A percentile compares a stretch with the other conserved stretches of the same genome.
Evolutionary conservation across 37 sponge, comb jelly and placozoan genomes (phyloP).

Genomic region (Cliona cf. orientalis): DNA sequence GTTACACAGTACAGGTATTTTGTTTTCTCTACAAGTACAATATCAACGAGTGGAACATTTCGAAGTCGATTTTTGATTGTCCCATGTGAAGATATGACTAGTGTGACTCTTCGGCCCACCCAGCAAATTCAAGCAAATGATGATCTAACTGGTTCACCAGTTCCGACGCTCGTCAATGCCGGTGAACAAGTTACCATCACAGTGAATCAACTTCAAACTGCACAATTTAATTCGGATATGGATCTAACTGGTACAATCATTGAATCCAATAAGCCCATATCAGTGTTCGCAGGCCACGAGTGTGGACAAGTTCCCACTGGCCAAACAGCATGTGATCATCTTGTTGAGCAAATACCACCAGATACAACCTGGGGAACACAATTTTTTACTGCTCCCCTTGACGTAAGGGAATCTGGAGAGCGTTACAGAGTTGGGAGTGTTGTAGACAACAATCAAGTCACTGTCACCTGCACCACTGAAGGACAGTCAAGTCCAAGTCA

Average conservation of each 20-base stretch:
- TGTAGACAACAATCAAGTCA: conserved; percentile 27
- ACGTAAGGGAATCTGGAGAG: conserved; percentile 25
- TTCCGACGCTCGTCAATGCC: too few species aligned
- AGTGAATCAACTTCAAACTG: background rate
- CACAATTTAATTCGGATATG: background rate
- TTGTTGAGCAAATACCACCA: conserved; percentile 67
- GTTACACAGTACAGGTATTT: conserved; percentile 5
- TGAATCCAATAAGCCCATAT: conserved; percentile 27
- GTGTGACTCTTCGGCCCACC: too few species aligned
- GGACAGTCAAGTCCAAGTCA: too few species aligned
- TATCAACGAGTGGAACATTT: background rate
- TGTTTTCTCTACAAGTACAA: conserved; percentile 28
- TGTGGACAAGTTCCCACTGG: conserved; percentile 52
- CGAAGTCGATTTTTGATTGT: conserved; percentile 25
- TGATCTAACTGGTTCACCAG: too few species aligned
- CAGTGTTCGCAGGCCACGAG: conserved; percentile 48
- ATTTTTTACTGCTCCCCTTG: conserved; percentile 23
- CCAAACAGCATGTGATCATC: conserved; percentile 53
- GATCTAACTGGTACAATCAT: conserved; percentile 57
- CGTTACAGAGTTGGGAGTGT: conserved; percentile 26
- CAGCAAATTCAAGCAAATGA: too few species aligned
- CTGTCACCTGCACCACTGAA: conserved; percentile 30
- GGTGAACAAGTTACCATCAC: too few species aligned
- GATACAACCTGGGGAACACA: conserved; percentile 14
- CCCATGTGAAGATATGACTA: conserved; percentile 24